phyloP scores from a whole-genome alignment of 1,140 invertebrate genomes.

The Heterodera schachtii region DNA sequence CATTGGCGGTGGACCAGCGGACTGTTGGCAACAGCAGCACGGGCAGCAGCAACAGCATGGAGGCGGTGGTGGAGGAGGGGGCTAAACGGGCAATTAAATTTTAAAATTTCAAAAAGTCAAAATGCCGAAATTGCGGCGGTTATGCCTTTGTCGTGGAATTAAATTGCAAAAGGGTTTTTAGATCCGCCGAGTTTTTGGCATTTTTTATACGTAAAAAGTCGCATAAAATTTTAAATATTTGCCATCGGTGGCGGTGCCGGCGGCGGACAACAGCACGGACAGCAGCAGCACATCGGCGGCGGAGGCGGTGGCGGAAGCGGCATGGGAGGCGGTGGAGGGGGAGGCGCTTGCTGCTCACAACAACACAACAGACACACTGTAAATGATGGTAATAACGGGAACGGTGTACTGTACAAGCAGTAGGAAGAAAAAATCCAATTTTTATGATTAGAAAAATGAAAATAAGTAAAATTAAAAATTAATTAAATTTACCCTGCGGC shows the following conservation, averaged over 20 bases:
- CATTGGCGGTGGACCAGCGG: background rate
- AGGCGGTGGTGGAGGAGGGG: slow-evolving; percentile 12
- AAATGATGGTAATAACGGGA: too few species aligned
- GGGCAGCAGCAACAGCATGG: slow-evolving; percentile 21
- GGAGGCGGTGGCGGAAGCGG: background rate
- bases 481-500: slow-evolving; percentile 20
- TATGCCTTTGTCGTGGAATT: too few species aligned
- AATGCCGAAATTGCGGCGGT: too few species aligned
- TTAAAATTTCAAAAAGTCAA: too few species aligned
- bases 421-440: background rate
- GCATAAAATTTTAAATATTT: too few species aligned
- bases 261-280: slow-evolving; percentile 22
- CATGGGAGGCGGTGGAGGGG: slow-evolving; percentile 6
- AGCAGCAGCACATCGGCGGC: slow-evolving; percentile 21
- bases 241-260: slow-evolving; percentile 6
- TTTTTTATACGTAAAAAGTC: too few species aligned
- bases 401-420: too few species aligned
- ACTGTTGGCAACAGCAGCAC: slow-evolving; percentile 22
- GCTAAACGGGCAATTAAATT: background rate
- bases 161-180: too few species aligned
- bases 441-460: too few species aligned
- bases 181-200: too few species aligned
- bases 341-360: slow-evolving; percentile 12
- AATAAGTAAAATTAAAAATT: background rate
- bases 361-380: slow-evolving; percentile 27